Conservation (phyloP, 2,888 invertebrate species). For the Drosophila cracens region DNA sequence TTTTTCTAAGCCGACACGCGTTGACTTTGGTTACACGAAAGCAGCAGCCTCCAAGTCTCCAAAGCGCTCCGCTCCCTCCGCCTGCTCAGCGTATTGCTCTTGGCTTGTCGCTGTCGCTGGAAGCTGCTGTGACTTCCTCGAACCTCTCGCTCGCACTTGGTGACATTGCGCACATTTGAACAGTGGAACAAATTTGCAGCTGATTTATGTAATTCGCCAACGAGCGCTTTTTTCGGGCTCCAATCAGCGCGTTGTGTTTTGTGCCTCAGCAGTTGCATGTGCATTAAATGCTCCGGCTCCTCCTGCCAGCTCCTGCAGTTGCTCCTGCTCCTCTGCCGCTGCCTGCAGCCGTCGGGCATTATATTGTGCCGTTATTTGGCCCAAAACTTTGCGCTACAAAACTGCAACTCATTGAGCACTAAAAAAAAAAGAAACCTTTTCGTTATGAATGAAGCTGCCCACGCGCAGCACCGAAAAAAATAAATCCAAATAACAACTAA, state of each 20-base stretch:
- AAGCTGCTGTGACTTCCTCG: constrained; percentile 77
- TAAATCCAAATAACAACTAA: constrained; percentile 16
- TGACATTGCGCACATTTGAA: constrained; percentile 77
- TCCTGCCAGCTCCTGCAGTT: constrained; percentile 40
- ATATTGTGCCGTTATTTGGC: constrained; percentile 65
- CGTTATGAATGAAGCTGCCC: constrained; percentile 78
- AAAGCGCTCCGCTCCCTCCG: constrained; percentile 3
- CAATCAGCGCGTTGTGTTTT: constrained; percentile 54
- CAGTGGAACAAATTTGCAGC: constrained; percentile 79
- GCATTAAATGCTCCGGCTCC: constrained; percentile 33
- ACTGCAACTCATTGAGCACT: constrained; percentile 74
- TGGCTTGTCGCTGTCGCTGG: constrained; percentile 56
- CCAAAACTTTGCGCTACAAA: constrained; percentile 55
- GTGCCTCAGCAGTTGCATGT: constrained; percentile 34
- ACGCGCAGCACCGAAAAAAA: constrained; percentile 57
- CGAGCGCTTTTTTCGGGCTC: constrained; percentile 35
- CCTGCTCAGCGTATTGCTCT: neutral
- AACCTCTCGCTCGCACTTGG: constrained; percentile 70
- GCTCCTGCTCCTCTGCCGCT: constrained; percentile 22
- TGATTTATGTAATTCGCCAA: constrained; percentile 77
- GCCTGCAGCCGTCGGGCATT: constrained; percentile 15
- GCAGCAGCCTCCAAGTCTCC: constrained; percentile 3
- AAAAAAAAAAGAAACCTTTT: constrained; percentile 33
- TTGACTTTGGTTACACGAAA: constrained; percentile 68
- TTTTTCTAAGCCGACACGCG: constrained; percentile 78